phyloP scores from a whole-genome alignment of 2,888 invertebrate species.

The Masnerella sp. region DNA sequence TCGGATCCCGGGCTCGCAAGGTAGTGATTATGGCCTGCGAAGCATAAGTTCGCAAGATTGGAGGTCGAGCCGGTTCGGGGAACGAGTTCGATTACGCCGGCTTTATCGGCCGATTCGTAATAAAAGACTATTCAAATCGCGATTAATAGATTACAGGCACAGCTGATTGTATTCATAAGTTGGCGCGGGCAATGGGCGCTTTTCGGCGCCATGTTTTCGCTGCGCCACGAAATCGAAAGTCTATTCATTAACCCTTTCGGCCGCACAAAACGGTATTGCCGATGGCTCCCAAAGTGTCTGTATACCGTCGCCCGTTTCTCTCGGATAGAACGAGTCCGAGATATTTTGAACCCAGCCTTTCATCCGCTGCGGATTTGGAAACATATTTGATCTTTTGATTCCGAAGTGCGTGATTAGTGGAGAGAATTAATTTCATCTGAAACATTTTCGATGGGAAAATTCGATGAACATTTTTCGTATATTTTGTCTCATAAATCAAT shows the following conservation, averaged over 20 bases:
- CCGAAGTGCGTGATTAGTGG: slow-evolving; percentile 12
- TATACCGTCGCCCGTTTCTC: slow-evolving; percentile 3
- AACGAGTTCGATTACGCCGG: slow-evolving; percentile 39
- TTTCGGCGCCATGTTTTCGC: too few species aligned
- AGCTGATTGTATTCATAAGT: slow-evolving; percentile 44
- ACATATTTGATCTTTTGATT: slow-evolving; percentile 20
- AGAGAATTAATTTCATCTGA: slow-evolving; percentile 9
- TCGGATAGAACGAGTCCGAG: slow-evolving; percentile 4
- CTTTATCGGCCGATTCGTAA: slow-evolving; percentile 45
- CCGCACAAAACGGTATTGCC: slow-evolving; percentile 17
- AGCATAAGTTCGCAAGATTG: slow-evolving; percentile 32
- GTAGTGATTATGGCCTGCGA: slow-evolving; percentile 42
- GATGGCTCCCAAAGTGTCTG: slow-evolving; percentile 9
- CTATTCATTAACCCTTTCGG: slow-evolving; percentile 33
- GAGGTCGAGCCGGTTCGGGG: slow-evolving; percentile 22
- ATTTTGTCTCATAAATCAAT: too few species aligned
- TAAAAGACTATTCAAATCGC: slow-evolving; percentile 43
- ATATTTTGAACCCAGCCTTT: slow-evolving; percentile 11
- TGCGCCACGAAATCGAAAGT: slow-evolving; percentile 40
- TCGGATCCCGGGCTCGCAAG: slow-evolving; percentile 28
- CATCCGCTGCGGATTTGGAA: slow-evolving; percentile 10
- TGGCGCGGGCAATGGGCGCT: slow-evolving; percentile 6
- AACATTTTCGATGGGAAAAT: too few species aligned
- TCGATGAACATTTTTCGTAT: too few species aligned
- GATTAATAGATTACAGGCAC: slow-evolving; percentile 51